Conservation (phyloP, 2,797 vertebrate species). For the Sardinella longiceps region DNA sequence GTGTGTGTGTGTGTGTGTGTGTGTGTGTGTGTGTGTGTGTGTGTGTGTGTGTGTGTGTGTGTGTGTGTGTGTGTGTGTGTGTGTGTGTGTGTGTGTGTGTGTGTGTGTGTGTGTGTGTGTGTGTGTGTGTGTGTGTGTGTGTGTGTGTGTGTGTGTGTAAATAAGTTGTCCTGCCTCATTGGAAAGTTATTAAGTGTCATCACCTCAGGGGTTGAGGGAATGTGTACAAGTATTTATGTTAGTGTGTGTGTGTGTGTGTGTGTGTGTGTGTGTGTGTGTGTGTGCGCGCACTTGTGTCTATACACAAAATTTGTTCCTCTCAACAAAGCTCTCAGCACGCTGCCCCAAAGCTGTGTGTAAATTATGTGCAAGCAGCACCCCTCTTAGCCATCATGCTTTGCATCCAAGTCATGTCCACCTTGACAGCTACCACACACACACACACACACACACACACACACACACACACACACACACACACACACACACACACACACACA, state of each 20-base stretch:
- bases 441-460: no score
- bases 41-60: background rate
- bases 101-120: no score
- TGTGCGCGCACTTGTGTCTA: no score
- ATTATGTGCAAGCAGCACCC: background rate
- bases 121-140: no score
- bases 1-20: conserved; percentile 1
- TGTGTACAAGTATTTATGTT: background rate
- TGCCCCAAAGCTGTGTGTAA: background rate
- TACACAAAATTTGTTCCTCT: no score
- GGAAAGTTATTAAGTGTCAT: background rate
- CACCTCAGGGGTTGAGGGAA: background rate
- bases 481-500: no score
- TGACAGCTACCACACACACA: background rate
- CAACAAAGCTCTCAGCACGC: background rate
- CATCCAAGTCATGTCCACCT: background rate
- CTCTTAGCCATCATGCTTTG: conserved; percentile 7
- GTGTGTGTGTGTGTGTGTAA: no score
- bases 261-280: background rate
- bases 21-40: background rate
- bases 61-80: background rate
- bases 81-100: no score
- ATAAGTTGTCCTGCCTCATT: background rate
- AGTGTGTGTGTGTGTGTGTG: background rate
- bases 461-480: no score